Percentiles rank a stretch among this genome's conserved stretches.
phyloP scores from a whole-genome alignment of 2,113 vertebrate species.

The Anhinga rufa region DNA sequence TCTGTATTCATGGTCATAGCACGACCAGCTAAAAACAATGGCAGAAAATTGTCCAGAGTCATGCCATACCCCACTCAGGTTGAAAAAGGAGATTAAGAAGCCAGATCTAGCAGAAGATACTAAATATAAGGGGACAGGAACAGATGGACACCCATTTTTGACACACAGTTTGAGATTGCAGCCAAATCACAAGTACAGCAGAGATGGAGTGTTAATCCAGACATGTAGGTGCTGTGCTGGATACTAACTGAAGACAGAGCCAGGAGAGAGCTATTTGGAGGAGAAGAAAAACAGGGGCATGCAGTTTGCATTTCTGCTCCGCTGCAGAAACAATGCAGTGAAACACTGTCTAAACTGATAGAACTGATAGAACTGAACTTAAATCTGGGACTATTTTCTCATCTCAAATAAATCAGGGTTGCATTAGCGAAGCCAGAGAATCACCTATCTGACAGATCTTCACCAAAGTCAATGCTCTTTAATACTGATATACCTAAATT shows the following conservation, averaged over 20 bases:
- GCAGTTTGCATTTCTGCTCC: neutral
- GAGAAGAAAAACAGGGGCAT: neutral
- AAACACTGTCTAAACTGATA: neutral
- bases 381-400: neutral
- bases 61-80: accelerated
- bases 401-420: neutral
- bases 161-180: neutral
- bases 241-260: neutral
- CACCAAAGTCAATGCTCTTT: neutral
- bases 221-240: neutral
- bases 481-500: neutral
- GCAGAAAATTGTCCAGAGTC: neutral
- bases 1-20: accelerated
- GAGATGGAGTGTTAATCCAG: neutral
- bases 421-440: neutral
- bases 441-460: neutral
- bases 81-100: neutral
- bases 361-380: neutral
- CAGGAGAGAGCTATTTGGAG: neutral
- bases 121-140: neutral
- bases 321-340: neutral
- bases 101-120: neutral
- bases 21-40: accelerated
- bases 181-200: neutral
- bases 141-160: neutral